Evolutionary conservation across 2,113 vertebrate species (phyloP).

Genomic region (Orthonyx spaldingii): DNA sequence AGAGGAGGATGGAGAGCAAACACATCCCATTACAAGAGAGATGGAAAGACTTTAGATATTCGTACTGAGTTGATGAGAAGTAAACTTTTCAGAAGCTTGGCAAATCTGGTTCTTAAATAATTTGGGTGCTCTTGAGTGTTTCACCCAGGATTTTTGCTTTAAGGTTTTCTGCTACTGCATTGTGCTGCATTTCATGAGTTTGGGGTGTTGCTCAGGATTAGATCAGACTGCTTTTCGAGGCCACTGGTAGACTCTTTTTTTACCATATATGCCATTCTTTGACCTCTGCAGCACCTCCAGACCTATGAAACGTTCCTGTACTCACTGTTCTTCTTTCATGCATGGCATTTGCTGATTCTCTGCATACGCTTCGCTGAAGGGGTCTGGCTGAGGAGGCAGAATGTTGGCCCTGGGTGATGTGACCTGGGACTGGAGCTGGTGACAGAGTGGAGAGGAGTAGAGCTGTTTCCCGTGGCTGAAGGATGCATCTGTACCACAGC

Average conservation of each 20-base stretch:
- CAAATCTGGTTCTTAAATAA: neutral
- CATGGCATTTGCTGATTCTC: neutral
- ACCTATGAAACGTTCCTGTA: neutral
- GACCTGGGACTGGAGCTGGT: neutral
- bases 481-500: too few relatives aligned
- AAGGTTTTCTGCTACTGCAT: neutral
- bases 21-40: neutral
- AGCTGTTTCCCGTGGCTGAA: neutral
- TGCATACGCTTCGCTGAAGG: rapidly evolving
- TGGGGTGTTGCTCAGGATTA: neutral
- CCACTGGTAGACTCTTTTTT: neutral
- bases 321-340: rapidly evolving
- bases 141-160: neutral
- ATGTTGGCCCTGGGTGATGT: neutral
- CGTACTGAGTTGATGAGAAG: rapidly evolving
- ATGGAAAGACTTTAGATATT: neutral
- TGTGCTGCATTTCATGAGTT: neutral
- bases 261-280: neutral
- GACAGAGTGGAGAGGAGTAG: neutral
- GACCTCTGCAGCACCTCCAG: neutral
- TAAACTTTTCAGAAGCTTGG: neutral
- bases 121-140: neutral
- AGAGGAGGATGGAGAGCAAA: neutral
- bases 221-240: neutral
- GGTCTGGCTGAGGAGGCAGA: neutral